Evolutionary conservation across 2,797 vertebrate species (phyloP), one percentile per base, ranked within the genome.

Genomic region (Oreochromis grahami): DNA sequence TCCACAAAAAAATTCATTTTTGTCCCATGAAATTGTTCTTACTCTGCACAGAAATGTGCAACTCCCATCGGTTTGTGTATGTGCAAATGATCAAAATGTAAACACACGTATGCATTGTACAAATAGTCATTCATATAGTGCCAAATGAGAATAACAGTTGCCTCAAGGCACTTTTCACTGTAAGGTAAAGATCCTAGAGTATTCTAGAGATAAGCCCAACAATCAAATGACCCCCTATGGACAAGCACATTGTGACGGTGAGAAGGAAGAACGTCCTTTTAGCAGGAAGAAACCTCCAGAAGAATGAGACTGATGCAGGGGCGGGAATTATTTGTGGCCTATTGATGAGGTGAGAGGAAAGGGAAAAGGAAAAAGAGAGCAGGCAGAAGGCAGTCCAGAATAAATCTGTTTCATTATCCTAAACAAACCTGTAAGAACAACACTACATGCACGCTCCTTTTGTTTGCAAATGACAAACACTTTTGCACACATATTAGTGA

Each of bases 391-490:
- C 2, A 32, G 68, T 32, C 17, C 24, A 72, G 68, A 72, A 48
- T 72, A 29, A 72, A 29, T 72, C 41, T 29, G 43, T 32, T 48
- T 29, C 24, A 3, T 29, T 48, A 48, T 29, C 15, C 17, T 19
- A 41, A 68, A 68, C 63, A 29, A 72, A 48, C 32, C 10, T 72
- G 6, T 48, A 32, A 29, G 4, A 29, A 32, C 24, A 29, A 48
- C 15, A 52, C 3, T n/a, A 9, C n/a, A 13, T 0, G 10, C 1
- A 0, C 6, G 11, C 43, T 50, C 2, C 0, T 50, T 29, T 32
- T 74, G 43, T 74, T 48, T 74, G 10, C 68, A 48, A 70, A 70
- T 70, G 13, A 48, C 14, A 72, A 48, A 72, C 14, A 29, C 5
- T 0, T 29, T 11, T 48, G 43, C 24, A 12, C 43, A 19, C 43